Base-by-base conservation (phyloP, 2,113 vertebrate genomes). In the Platichthys stellatus region DNA sequence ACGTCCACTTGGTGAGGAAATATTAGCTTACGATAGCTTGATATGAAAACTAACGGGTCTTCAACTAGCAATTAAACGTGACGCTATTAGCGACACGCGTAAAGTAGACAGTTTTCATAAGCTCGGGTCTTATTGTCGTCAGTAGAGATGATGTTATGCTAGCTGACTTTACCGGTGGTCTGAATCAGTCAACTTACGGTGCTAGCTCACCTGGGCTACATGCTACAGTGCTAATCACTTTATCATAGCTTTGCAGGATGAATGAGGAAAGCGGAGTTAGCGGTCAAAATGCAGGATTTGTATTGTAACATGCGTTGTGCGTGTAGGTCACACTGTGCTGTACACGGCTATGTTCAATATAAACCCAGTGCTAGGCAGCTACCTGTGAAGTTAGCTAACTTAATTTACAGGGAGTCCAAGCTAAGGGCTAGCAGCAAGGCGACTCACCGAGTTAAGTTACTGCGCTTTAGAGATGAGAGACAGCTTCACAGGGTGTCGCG, bases 371-470 rank as follows among this genome's bases (percentile, higher is more conserved):
- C 61, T 59, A 8, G 26, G 38, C 3, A 68, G 64, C 26, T 31
- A 61, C 24, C 13, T 18, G 20, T 18, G 31, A 56, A 63, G 21
- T 81, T 74, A 61, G 59, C 70, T 23, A 24, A 51, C 72, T 74
- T 53, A 1, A 67, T 54, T 45, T 71, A 31, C 31, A 31, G n/a
- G 31, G 23, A 73, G 53, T 6, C 14, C 23, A n/a, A 20, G 76
- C 76, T 84, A 82, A 38, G 11, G 76, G 79, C 72, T 51, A 58
- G 49, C 56, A 81, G 62, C 82, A 76, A 20, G 28, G 43, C 47
- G 70, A 89, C 90, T 93, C 82, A 93, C 90, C 88, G 71, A 76
- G 67, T 81, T 73, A 31, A 70, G 78, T 78, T 76, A 13, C 57
- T 68, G 70, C 63, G 82, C 75, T 72, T 65, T 78, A 76, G 58